Conservation (phyloP, 2,888 invertebrate genomes). For the Stenodera caucasica region DNA sequence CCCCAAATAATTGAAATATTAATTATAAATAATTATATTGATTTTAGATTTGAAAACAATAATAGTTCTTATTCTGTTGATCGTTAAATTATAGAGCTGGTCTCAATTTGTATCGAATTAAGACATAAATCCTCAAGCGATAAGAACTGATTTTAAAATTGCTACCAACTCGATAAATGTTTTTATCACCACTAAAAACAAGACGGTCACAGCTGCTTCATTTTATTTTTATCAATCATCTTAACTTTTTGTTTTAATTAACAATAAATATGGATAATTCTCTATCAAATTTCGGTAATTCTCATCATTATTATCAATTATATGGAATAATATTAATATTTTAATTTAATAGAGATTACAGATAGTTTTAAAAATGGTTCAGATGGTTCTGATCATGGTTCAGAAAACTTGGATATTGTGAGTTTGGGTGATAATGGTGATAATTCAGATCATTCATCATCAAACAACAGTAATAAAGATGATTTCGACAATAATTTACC, state of each 20-base stretch:
- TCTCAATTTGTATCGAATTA: too few relatives aligned
- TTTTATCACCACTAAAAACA: neutral
- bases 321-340: neutral
- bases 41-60: too few relatives aligned
- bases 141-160: neutral
- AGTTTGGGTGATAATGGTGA: conserved; percentile 42
- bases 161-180: neutral
- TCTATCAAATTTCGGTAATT: conserved; percentile 39
- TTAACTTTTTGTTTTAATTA: conserved; percentile 7
- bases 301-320: neutral
- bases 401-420: conserved; percentile 45
- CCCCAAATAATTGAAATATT: too few relatives aligned
- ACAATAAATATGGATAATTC: conserved; percentile 37
- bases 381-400: conserved; percentile 50
- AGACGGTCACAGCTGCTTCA: neutral
- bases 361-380: conserved; percentile 51
- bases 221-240: conserved; percentile 6
- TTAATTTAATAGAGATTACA: conserved; percentile 45
- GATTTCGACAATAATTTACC: conserved; percentile 53
- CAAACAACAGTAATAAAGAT: conserved; percentile 39
- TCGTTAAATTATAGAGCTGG: too few relatives aligned
- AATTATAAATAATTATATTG: too few relatives aligned
- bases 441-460: conserved; percentile 43
- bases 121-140: too few relatives aligned
- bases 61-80: too few relatives aligned